phyloP scores from a whole-genome alignment of 2,797 vertebrate genomes.

The Alcedo atthis region DNA sequence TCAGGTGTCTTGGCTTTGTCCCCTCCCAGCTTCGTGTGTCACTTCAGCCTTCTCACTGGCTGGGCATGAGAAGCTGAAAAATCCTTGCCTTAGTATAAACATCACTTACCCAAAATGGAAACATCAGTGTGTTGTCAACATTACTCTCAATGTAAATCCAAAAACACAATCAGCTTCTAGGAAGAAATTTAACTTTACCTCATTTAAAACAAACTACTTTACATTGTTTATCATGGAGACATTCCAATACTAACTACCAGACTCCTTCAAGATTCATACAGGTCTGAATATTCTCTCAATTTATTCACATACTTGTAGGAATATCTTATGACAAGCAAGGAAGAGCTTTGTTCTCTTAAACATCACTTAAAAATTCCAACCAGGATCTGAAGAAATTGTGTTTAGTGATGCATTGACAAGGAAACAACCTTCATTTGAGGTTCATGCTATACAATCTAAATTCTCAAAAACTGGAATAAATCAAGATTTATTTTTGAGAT shows the following conservation, averaged over 20 bases:
- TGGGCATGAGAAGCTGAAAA: neutral
- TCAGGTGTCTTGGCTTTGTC: neutral
- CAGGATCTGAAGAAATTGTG: neutral
- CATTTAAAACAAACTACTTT: neutral
- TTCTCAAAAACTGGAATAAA: neutral
- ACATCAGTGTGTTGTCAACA: neutral
- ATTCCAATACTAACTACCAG: neutral
- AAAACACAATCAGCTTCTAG: neutral
- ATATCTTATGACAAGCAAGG: neutral
- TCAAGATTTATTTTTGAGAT: neutral
- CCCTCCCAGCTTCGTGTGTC: neutral
- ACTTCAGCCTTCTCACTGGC: neutral
- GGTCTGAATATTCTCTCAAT: neutral
- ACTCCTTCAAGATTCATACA: neutral
- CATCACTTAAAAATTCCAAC: neutral
- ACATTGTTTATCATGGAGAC: neutral
- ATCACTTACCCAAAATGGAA: neutral
- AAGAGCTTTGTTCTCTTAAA: neutral
- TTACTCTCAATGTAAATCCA: neutral
- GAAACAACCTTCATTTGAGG: neutral
- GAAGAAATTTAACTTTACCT: neutral
- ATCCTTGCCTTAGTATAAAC: neutral
- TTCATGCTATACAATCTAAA: neutral
- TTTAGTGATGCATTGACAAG: neutral
- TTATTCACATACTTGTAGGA: neutral